Conservation (phyloP, 2,888 invertebrate genomes). For the Polyommatus icarus region DNA sequence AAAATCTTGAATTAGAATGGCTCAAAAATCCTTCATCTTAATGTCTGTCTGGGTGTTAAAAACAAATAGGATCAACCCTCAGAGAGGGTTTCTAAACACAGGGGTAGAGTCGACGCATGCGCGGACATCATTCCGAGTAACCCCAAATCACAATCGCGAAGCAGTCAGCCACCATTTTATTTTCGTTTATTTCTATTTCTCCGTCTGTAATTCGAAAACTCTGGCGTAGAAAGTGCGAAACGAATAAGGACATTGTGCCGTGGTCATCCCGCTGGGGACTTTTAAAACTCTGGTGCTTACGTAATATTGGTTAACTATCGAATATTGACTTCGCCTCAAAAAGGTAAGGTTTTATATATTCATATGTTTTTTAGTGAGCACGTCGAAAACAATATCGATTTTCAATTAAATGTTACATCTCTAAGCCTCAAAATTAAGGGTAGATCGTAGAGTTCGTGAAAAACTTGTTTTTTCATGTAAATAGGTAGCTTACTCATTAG, state of each 20-base stretch:
- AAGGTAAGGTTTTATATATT: constrained; percentile 45
- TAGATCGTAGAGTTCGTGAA: background rate
- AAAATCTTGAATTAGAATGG: background rate
- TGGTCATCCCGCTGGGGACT: constrained; percentile 12
- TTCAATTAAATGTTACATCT: constrained; percentile 19
- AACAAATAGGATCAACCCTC: constrained; percentile 29
- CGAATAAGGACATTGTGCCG: background rate
- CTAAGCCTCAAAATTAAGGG: background rate
- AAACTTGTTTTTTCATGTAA: background rate
- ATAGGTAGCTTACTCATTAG: background rate
- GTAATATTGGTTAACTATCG: constrained; percentile 50
- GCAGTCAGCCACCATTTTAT: constrained; percentile 67
- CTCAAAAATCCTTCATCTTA: background rate
- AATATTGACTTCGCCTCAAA: constrained; percentile 43
- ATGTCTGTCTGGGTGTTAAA: background rate
- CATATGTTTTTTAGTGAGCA: constrained; percentile 13
- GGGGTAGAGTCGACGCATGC: constrained; percentile 61
- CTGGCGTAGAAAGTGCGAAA: constrained; percentile 4
- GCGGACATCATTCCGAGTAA: constrained; percentile 50
- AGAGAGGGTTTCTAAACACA: constrained; percentile 54
- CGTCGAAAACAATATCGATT: constrained; percentile 28
- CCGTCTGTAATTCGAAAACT: constrained; percentile 39
- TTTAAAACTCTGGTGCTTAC: constrained; percentile 46
- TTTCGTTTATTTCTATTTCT: constrained; percentile 54
- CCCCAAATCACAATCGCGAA: constrained; percentile 54